Base-by-base conservation (phyloP, 2,888 invertebrate genomes). In the Meghimatium bilineatum region DNA sequence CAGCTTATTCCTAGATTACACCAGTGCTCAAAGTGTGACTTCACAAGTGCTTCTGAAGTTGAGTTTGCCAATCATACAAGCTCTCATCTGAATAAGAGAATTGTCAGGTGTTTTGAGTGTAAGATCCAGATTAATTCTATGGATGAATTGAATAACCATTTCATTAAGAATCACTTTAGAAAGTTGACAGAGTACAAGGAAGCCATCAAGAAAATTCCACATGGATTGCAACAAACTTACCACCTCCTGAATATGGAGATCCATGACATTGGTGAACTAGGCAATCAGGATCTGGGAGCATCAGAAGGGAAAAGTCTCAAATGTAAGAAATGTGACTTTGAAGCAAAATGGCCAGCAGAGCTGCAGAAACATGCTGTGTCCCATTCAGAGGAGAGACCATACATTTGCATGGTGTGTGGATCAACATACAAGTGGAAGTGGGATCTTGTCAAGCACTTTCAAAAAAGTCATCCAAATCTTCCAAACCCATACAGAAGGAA, bases 401-500 rank as follows among this genome's bases (percentile, higher is more conserved):
- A 92, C 84, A 89, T 92, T 26, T 93, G 93, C 85, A 91, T 92
- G 88, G 91, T 93, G 10, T 93, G 93, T 87, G 93, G 92, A 1
- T 91, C 92, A 20, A 92, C 92, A 29, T 93, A 93, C 89, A 92
- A 93, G 81, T 93, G 93, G 93, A 92, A 93, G 83, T 93, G 93
- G 92, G 93, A 93, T 86, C 88, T 94, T 69, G 93, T 92, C 29
- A 91, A 92, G 80, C 93, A 94, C 86, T 93, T 93, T 88, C 92
- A 93, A 79, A 92, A 93, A 84, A 91, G 91, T 79, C 93, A 93
- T 82, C 89, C 88, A 67, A 88, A 89, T 34, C 89, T 92, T 38
- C 91, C 92, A 8, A 93, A 93, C 87, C 93, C 93, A 8, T 92
- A 84, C 81, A 93, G 84, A 17, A 79, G 84, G n/a, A 84, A 84